A percentile compares a stretch with the other conserved stretches of the same genome.
Evolutionary conservation across 2,888 invertebrate genomes (phyloP).

Genomic region (Mesorhabditis spiculigera): DNA sequence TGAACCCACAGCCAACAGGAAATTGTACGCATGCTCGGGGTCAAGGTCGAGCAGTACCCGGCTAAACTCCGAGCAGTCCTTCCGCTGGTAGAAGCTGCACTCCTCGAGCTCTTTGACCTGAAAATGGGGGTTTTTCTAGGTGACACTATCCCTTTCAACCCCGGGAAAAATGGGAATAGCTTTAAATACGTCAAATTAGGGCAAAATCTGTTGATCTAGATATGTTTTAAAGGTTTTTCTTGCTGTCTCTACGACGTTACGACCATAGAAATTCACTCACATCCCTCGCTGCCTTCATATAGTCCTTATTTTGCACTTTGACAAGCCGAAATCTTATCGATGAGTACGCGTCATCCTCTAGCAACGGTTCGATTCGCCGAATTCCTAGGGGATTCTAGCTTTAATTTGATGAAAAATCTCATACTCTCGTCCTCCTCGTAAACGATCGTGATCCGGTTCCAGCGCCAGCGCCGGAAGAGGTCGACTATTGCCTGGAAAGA

Average conservation of each 20-base stretch:
- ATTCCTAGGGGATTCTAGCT: background rate
- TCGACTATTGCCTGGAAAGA: slow-evolving; percentile 41
- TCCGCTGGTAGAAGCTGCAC: slow-evolving; percentile 42
- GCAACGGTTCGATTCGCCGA: background rate
- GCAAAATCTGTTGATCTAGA: no score
- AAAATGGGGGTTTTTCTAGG: slow-evolving; percentile 6
- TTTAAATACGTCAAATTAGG: background rate
- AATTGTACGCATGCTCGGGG: slow-evolving; percentile 50
- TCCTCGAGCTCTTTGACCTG: slow-evolving; percentile 54
- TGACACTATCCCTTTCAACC: background rate
- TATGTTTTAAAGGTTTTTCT: no score
- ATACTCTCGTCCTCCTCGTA: slow-evolving; percentile 49
- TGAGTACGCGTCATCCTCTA: slow-evolving; percentile 45
- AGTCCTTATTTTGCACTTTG: slow-evolving; percentile 46
- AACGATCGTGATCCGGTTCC: slow-evolving; percentile 52
- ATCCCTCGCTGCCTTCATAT: slow-evolving; percentile 47
- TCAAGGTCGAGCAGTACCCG: slow-evolving; percentile 52
- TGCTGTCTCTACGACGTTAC: no score
- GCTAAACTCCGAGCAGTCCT: slow-evolving; percentile 53
- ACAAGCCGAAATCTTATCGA: slow-evolving; percentile 51
- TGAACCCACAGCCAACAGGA: slow-evolving; percentile 46
- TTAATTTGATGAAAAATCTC: no score
- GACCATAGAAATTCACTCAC: no score
- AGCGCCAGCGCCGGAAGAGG: slow-evolving; percentile 52
- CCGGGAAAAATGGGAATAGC: background rate